Evolutionary conservation across 1,140 invertebrate genomes (phyloP), one percentile per base, ranked within the genome.

Genomic region (Cardiocondyla obscurior): DNA sequence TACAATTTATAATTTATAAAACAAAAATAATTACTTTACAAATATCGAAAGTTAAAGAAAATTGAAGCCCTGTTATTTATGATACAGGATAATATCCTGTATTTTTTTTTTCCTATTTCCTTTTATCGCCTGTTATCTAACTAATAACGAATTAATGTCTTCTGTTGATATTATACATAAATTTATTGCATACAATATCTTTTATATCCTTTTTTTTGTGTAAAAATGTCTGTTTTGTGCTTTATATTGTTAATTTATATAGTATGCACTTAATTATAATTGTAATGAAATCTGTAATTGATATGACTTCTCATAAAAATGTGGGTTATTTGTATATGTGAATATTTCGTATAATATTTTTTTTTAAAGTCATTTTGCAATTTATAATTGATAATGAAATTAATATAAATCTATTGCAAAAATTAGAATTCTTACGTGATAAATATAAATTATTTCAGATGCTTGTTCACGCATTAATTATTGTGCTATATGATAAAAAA

Each of bases 1-100:
- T 64, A 76, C 16, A 42, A 62, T 25, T 39, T 62, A 39, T 39
- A 62, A 62, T 10, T 42, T 39, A 42, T 51, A 53, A 62, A 62
- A 64, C 19, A 36, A 60, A 16, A 76, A 76, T 76, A 25, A 76
- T 76, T 0, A 36, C 19, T 36, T 62, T n/a, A 76, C 10, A 64
- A 62, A 62, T 33, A 4, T 12, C 14, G 81, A 72, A 83, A 81
- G 51, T 82, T 58, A 69, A 81, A 57, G n/a, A 36, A 42, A 57
- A 53, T 81, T 73, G 22, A 64, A 33, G 16, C 46, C 6, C 3
- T 81, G 79, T 46, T n/a, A 82, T 55, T 22, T 90, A 90, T 90
- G 90, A 88, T 81, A 76, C 90, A 92, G 90, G 85, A 86, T 89
- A 91, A 85, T 90, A 22, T 62, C 1, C 5, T 90, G 83, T 86